Conservation (phyloP, 1,140 invertebrate species). For the Hyles euphorbiae region DNA sequence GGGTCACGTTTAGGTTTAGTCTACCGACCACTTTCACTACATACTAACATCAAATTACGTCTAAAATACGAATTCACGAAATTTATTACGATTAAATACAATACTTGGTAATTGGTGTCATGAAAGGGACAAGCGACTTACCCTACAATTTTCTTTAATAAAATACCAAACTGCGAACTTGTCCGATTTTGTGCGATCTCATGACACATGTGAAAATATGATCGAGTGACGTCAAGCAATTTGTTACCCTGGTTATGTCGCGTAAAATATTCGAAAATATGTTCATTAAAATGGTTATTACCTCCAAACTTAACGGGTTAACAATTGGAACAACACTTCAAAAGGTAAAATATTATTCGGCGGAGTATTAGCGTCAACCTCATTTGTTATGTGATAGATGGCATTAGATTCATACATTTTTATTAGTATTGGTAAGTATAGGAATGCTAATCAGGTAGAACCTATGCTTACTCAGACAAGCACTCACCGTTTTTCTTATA, state of each 20-base stretch:
- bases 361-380: no score
- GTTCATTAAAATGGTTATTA: constrained; percentile 3
- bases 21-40: constrained; percentile 61
- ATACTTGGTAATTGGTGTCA: constrained; percentile 52
- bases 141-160: constrained; percentile 35
- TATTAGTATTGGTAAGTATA: no score
- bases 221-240: no score
- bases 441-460: no score
- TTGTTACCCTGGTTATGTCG: constrained; percentile 54
- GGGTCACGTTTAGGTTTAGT: constrained; percentile 22
- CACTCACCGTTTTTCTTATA: no score
- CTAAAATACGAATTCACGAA: constrained; percentile 33
- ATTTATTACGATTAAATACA: constrained; percentile 7
- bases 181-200: constrained; percentile 45
- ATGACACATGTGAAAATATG: constrained; percentile 20
- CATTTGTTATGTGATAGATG: no score
- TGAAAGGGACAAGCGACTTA: constrained; percentile 50
- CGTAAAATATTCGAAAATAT: constrained; percentile 58
- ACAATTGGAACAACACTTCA: constrained; percentile 17
- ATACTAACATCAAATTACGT: constrained; percentile 59
- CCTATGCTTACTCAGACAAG: no score
- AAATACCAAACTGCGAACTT: constrained; percentile 22
- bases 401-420: no score
- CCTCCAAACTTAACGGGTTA: constrained; percentile 10
- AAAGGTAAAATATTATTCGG: constrained; percentile 11